These are phyloP conservation scores for Dipodomys ordii DNA, from an alignment of 2,113 vertebrate species.

Conservation along the genomic window DNA sequence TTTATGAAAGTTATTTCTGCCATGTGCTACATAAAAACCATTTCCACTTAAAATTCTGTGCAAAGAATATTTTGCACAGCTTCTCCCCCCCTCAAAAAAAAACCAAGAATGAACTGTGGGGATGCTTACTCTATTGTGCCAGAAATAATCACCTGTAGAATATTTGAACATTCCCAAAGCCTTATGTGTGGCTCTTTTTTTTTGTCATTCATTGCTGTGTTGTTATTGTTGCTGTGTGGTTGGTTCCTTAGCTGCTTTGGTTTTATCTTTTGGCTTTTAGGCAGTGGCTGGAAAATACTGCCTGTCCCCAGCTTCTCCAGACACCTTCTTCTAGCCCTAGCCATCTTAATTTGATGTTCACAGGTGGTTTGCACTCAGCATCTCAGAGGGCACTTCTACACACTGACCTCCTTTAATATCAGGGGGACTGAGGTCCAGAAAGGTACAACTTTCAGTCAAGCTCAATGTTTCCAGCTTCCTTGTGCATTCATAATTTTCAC, in stretches of 20 bases:
- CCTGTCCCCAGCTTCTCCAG: not conserved
- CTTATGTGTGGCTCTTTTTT: not conserved
- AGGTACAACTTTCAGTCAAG: not conserved
- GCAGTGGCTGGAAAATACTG: not conserved
- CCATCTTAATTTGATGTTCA: not conserved
- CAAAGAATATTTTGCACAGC: not conserved
- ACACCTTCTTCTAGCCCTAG: not conserved
- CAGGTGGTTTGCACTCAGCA: constrained; percentile 27
- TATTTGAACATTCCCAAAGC: not conserved
- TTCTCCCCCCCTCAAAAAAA: not conserved
- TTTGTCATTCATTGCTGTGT: not conserved
- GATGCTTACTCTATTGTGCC: not conserved
- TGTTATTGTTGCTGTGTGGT: no score
- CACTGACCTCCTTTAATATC: constrained; percentile 31
- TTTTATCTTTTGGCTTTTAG: not conserved
- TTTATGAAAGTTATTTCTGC: not conserved
- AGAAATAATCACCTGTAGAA: not conserved
- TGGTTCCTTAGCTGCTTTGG: not conserved
- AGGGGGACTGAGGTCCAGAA: not conserved
- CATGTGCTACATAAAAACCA: not conserved
- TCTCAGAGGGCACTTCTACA: constrained; percentile 3
- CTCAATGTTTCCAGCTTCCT: not conserved
- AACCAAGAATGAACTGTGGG: not conserved
- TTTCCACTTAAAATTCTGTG: not conserved
- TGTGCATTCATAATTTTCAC: not conserved